Percentiles rank a stretch among this genome's conserved stretches.
These are phyloP conservation scores for Dromaius novaehollandiae DNA, from an alignment of 2,113 vertebrate genomes.

Conservation along the genomic window DNA sequence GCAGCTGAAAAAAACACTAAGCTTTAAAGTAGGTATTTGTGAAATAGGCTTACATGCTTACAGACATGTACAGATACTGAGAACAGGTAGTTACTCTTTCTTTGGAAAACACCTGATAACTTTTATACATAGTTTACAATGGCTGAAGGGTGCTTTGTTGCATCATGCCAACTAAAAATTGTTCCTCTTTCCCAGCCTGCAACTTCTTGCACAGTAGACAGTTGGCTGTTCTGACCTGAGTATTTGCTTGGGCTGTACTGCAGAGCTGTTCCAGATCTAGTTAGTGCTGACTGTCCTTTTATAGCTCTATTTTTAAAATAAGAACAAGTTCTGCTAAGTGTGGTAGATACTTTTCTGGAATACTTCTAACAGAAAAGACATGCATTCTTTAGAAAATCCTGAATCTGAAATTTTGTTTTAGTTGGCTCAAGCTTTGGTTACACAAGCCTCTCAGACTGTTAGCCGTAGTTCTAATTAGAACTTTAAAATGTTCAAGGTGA, in stretches of 20 bases:
- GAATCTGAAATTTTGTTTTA: background rate
- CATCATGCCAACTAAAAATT: background rate
- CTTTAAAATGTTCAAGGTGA: slow-evolving; percentile 19
- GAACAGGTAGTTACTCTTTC: background rate
- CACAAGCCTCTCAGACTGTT: background rate
- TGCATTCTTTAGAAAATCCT: background rate
- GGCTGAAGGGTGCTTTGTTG: background rate
- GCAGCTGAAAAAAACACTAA: slow-evolving; percentile 4
- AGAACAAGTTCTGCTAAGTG: background rate
- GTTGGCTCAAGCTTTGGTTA: slow-evolving; percentile 27
- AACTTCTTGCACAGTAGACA: background rate
- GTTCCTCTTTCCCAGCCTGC: background rate
- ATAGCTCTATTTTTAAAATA: background rate
- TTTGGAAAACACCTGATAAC: background rate
- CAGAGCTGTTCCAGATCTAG: background rate
- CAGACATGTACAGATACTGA: background rate
- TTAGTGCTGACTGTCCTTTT: background rate
- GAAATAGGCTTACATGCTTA: background rate
- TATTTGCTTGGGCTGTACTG: background rate
- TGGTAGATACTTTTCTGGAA: background rate
- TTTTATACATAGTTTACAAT: background rate
- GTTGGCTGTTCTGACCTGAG: background rate
- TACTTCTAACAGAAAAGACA: background rate
- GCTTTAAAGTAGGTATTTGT: background rate
- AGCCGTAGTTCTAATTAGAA: background rate